Percentiles rank a stretch among this genome's conserved stretches.
Evolutionary conservation across 2,797 vertebrate genomes (phyloP).

Genomic region (Myiotriccus ornatus): DNA sequence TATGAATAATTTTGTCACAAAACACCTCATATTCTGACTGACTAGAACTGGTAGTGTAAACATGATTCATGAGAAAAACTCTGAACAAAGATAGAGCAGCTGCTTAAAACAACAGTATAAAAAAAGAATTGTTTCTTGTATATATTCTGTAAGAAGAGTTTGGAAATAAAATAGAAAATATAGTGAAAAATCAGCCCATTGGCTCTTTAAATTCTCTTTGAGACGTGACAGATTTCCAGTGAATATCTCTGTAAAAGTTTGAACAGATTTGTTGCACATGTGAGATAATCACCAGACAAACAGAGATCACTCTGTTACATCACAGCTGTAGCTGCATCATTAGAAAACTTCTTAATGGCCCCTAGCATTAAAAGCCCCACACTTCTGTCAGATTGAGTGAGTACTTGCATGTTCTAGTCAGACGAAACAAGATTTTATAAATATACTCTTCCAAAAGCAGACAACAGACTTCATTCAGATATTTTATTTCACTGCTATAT

Average conservation of each 20-base stretch:
- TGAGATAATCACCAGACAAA: not conserved
- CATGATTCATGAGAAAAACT: not conserved
- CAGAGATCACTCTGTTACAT: not conserved
- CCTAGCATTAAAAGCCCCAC: rapidly evolving
- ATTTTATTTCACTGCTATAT: not conserved
- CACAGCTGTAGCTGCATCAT: not conserved
- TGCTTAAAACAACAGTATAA: not conserved
- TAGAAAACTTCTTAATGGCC: not conserved
- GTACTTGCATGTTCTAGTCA: rapidly evolving
- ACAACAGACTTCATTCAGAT: not conserved
- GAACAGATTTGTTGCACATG: not conserved
- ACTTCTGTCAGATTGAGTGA: not conserved
- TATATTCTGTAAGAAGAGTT: not conserved
- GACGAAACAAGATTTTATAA: not conserved
- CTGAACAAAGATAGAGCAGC: not conserved
- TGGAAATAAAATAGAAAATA: not conserved
- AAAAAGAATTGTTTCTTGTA: not conserved
- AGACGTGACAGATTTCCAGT: not conserved
- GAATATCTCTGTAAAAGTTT: not conserved
- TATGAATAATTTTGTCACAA: not conserved
- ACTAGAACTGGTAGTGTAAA: not conserved
- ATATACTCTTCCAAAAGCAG: not conserved
- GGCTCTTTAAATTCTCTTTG: not conserved
- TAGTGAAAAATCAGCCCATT: not conserved
- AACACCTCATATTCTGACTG: not conserved